Evolutionary conservation across 2,888 invertebrate genomes (phyloP).

Genomic region (Minunthozetes semirufus): DNA sequence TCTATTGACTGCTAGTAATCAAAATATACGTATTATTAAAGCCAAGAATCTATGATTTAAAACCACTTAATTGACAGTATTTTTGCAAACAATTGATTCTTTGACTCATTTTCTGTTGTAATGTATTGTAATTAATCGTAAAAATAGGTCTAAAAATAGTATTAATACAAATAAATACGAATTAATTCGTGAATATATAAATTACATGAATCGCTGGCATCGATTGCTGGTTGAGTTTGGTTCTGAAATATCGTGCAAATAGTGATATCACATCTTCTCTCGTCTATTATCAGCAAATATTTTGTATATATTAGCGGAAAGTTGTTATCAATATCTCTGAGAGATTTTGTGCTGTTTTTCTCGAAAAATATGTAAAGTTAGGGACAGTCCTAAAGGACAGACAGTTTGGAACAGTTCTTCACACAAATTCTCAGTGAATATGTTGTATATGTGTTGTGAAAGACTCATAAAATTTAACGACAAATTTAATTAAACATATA

Average conservation of each 20-base stretch:
- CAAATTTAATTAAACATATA: neutral
- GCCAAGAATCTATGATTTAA: too few species aligned
- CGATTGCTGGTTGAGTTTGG: too few species aligned
- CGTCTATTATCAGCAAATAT: neutral
- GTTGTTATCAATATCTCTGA: conserved; percentile 2
- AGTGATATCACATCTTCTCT: conserved; percentile 1
- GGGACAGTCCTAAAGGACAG: neutral
- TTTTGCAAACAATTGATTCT: too few species aligned
- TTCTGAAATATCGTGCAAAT: neutral
- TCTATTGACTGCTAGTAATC: too few species aligned
- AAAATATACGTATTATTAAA: too few species aligned
- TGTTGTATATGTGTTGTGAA: conserved; percentile 15
- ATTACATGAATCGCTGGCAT: too few species aligned
- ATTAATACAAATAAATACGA: neutral
- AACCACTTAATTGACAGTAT: too few species aligned
- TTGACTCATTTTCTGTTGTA: too few species aligned
- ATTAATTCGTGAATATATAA: too few species aligned
- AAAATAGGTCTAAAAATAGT: neutral
- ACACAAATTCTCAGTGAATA: neutral
- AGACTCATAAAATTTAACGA: neutral
- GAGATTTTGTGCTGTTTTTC: neutral
- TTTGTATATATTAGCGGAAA: neutral
- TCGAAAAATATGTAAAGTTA: neutral
- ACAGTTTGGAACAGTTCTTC: too few species aligned
- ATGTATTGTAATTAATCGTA: neutral